Evolutionary conservation across 2,797 vertebrate genomes (phyloP), one percentile per base, ranked within the genome.

Genomic region (Myotis myotis): DNA sequence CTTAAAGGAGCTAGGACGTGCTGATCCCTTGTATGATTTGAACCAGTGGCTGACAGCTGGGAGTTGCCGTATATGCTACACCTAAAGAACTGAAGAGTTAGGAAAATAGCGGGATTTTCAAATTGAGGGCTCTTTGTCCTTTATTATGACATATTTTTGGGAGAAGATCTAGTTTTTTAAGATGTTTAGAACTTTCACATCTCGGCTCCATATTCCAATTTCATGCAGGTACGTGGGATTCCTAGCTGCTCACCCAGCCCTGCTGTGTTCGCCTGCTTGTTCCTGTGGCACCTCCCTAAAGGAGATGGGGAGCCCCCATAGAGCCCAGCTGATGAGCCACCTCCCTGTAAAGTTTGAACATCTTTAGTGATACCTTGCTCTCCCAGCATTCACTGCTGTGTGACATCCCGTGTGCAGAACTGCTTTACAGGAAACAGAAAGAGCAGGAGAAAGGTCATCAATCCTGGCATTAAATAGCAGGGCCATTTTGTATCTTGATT

Each of bases 1-100:
- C 49, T 20, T 33, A 9, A 11, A 11, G 25, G 15, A 30, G 7
- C 0, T 23, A 22, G 13, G 47, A 8, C 2, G 0, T 19, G 64
- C 30, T n/a, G 66, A 28, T 49, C 51, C 23, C 33, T 87, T 76
- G 51, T 33, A 15, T 49, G 74, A 12, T 68, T 38, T 33, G 22
- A 64, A 53, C 51, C 5, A 38, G 2, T 60, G 49, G 30, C 20
- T 86, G 53, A 22, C 2, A 55, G 33, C n/a, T 36, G 55, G 38
- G 13, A 20, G 44, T 76, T 53, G 22, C 20, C 11, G 0, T 53
- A 1, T 10, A 25, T 51, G 55, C 49, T 79, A 17, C 3, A 25
- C 23, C 25, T 84, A 10, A 82, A 76, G 25, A 71, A 51, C 25
- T 28, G 2, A 84, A 55, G 44, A 91, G 36, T 51, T 51, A 41